phyloP scores from a whole-genome alignment of 2,113 vertebrate species.

The Arenaria interpres region DNA sequence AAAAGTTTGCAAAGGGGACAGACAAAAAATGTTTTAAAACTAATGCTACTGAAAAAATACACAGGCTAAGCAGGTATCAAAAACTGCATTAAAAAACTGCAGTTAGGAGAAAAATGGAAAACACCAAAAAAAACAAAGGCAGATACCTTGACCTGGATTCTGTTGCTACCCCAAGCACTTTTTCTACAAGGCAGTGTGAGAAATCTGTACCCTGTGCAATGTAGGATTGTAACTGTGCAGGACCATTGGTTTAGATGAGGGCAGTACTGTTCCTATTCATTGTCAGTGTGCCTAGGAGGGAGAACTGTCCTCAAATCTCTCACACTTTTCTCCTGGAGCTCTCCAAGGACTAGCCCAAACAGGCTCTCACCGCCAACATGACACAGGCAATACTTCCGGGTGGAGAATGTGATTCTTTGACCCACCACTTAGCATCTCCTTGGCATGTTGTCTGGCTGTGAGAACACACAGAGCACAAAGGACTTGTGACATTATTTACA shows the following conservation, averaged over 20 bases:
- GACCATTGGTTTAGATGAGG: background rate
- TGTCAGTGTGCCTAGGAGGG: background rate
- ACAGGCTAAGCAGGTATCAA: background rate
- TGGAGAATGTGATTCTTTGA: background rate
- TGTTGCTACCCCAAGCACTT: rapidly evolving
- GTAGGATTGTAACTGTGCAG: background rate
- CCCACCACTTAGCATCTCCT: background rate
- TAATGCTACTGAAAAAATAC: background rate
- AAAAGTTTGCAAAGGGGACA: background rate
- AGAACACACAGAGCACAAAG: background rate
- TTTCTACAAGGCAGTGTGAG: background rate
- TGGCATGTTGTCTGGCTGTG: background rate
- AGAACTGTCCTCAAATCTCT: background rate
- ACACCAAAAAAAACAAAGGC: background rate
- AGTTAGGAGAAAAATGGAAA: background rate
- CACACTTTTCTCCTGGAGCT: background rate
- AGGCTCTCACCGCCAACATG: background rate
- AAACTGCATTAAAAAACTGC: background rate
- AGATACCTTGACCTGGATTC: background rate
- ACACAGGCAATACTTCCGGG: background rate
- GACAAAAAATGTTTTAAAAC: background rate
- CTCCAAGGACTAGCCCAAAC: background rate
- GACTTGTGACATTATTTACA: background rate
- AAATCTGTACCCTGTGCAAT: background rate
- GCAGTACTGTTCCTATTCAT: background rate